A percentile compares a stretch with the other conserved stretches of the same genome.
Conservation (phyloP, 2,888 invertebrate genomes). For the Euplagia quadripunctaria region DNA sequence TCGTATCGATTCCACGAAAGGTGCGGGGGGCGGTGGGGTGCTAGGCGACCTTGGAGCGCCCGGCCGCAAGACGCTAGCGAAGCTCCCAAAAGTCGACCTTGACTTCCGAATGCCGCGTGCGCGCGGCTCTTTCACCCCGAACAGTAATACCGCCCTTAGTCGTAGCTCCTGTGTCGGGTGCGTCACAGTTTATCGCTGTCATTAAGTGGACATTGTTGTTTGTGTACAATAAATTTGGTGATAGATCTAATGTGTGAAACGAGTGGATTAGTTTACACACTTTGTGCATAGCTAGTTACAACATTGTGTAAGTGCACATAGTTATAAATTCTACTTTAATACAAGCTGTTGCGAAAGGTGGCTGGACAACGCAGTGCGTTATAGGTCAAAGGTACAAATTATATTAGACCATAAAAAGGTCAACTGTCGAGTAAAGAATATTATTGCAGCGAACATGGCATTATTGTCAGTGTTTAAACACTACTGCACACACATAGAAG, state of each 20-base stretch:
- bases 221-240: background rate
- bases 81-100: constrained; percentile 71
- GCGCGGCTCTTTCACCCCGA: constrained; percentile 52
- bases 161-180: constrained; percentile 40
- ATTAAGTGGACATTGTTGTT: constrained; percentile 17
- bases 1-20: constrained; percentile 66
- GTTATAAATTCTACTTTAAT: background rate
- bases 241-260: background rate
- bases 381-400: background rate
- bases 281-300: background rate
- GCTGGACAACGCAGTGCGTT: background rate
- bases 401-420: background rate
- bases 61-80: constrained; percentile 62
- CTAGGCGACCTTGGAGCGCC: constrained; percentile 64
- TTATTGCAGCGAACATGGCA: background rate
- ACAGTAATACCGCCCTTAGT: constrained; percentile 57
- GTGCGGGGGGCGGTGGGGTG: constrained; percentile 53
- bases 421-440: background rate
- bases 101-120: constrained; percentile 63
- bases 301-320: background rate
- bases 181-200: constrained; percentile 28
- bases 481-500: background rate
- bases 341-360: background rate
- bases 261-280: background rate
- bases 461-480: background rate